phyloP scores from a whole-genome alignment of 2,113 vertebrate species.

The Hepsetus odoe region DNA sequence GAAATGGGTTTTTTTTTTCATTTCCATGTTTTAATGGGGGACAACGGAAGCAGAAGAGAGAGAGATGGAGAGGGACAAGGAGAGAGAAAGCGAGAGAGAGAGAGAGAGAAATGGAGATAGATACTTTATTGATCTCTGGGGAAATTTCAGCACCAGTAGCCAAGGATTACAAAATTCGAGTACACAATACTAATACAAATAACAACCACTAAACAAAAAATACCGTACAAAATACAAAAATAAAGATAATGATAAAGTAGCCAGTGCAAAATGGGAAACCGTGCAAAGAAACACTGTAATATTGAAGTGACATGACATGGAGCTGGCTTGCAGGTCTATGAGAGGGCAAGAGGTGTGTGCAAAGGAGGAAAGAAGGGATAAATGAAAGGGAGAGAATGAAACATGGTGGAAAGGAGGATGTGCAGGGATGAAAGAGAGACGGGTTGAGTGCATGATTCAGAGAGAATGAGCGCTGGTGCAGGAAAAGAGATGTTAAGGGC shows the following conservation, averaged over 20 bases:
- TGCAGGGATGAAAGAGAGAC: slow-evolving; percentile 25
- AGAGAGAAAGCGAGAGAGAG: slow-evolving; percentile 25
- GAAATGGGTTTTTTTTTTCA: slow-evolving; percentile 13
- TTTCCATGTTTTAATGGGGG: slow-evolving; percentile 30
- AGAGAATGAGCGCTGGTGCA: slow-evolving; percentile 34
- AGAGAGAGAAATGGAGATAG: too few relatives aligned
- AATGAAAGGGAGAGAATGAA: slow-evolving; percentile 16
- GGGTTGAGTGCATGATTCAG: slow-evolving; percentile 46
- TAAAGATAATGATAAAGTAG: too few relatives aligned
- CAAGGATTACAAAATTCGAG: too few relatives aligned
- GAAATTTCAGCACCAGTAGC: too few relatives aligned
- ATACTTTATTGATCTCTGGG: too few relatives aligned
- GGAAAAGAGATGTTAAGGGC: slow-evolving; percentile 53
- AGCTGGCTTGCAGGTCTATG: too few relatives aligned
- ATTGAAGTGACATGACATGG: too few relatives aligned
- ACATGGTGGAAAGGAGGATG: neutral
- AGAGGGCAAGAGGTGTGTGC: neutral
- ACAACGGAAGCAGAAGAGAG: slow-evolving; percentile 32
- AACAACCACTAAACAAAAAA: too few relatives aligned
- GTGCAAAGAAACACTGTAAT: too few relatives aligned
- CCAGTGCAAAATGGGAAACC: too few relatives aligned
- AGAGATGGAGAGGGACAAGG: slow-evolving; percentile 28
- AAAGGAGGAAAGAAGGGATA: neutral
- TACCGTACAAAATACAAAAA: too few relatives aligned
- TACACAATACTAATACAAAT: too few relatives aligned